Conservation (phyloP, 2,888 invertebrate genomes). For the Eupelmus urozonus region DNA sequence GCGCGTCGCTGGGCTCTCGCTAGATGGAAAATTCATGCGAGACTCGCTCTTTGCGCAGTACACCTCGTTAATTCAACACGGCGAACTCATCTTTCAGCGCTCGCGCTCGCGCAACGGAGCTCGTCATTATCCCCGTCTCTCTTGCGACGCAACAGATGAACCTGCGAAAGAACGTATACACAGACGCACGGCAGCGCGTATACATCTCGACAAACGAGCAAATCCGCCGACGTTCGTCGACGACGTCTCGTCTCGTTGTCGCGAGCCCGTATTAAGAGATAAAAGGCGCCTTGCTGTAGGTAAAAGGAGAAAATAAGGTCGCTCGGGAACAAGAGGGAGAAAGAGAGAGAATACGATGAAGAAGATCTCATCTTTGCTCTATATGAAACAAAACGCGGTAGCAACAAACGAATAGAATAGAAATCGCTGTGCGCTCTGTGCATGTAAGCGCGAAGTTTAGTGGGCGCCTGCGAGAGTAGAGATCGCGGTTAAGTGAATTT, state of each 20-base stretch:
- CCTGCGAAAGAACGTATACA: too few relatives aligned
- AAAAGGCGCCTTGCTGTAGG: slow-evolving; percentile 10
- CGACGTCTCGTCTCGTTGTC: not conserved
- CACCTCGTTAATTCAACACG: slow-evolving; percentile 49
- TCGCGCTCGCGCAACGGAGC: not conserved
- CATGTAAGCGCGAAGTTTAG: not conserved
- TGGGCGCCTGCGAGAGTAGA: not conserved
- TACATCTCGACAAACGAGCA: slow-evolving; percentile 23
- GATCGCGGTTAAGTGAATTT: slow-evolving; percentile 3
- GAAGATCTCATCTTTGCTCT: not conserved
- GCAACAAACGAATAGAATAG: not conserved
- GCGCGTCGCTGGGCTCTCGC: not conserved
- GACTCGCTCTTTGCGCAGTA: slow-evolving; percentile 16
- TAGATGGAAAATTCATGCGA: slow-evolving; percentile 48
- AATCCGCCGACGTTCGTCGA: slow-evolving; percentile 9
- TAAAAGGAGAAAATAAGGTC: slow-evolving; percentile 7
- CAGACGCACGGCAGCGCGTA: not conserved
- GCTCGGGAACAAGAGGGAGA: too few relatives aligned
- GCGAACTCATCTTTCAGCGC: slow-evolving; percentile 35
- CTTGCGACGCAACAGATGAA: slow-evolving; percentile 42
- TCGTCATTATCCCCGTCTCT: slow-evolving; percentile 39
- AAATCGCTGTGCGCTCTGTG: not conserved
- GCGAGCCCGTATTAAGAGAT: slow-evolving; percentile 41
- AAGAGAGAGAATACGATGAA: not conserved
- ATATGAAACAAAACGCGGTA: not conserved